Base-by-base conservation (phyloP, 2,797 vertebrate genomes). In the Rhadinocentrus ornatus region DNA sequence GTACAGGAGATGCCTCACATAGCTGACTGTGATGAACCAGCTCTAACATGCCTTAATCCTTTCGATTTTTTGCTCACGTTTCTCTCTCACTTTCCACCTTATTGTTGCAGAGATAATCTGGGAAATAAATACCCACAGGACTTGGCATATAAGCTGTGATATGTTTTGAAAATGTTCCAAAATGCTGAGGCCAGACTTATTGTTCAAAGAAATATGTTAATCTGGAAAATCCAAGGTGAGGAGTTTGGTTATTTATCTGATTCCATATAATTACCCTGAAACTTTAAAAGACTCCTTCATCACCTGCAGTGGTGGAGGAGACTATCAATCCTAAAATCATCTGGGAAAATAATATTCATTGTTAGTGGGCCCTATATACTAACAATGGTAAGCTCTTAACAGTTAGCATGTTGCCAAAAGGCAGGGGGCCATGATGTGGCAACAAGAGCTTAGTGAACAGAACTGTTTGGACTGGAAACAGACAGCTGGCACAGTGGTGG, bases 11-110 rank as follows among this genome's bases (percentile, higher is more conserved):
- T 31, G 77, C 61, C 72, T 84, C 75, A 81, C 83, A 74, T n/a
- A 64, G 83, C 67, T 90, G 90, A 91, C 78, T 88, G 75, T 62
- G 89, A 92, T 89, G 88, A 86, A 74, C 80, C 74, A 32, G 77
- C 29, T 27, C 85, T 83, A 81, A 80, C 86, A 77, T 15, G 70
- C 78, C 54, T 72, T 62, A 24, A 77, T 68, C 74, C 67, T 64
- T 66, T 44, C 24, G 24, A 55, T 64, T 44, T 65, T 24, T 31
- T 62, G 50, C 68, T 72, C 62, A 66, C 71, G 81, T 88, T 83
- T 73, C 79, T 88, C 72, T 82, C 46, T 77, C 63, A 69, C 77
- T 87, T 88, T 83, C 60, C 65, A 72, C 75, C 81, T 82, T 62
- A 77, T 85, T 69, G 64, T 37, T 67, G 66, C 77, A 75, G 62